phyloP scores from a whole-genome alignment of 2,888 invertebrate genomes.

The Megalurothrips usitatus region DNA sequence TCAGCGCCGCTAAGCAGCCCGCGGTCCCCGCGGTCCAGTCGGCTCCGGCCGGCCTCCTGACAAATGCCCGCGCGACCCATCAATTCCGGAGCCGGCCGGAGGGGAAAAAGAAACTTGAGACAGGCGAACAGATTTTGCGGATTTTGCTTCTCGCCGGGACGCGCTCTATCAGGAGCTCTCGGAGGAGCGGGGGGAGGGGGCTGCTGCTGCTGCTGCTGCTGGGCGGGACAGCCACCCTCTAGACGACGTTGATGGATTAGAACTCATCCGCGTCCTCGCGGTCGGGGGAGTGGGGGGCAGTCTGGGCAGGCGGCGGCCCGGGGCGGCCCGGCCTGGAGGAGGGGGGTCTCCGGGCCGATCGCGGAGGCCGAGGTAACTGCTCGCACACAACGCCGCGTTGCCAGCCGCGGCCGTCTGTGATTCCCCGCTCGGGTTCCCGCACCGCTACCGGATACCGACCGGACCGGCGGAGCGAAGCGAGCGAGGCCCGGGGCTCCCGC shows the following conservation, averaged over 20 bases:
- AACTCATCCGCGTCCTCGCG: not conserved
- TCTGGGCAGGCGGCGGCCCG: no score
- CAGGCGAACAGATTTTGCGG: constrained; percentile 14
- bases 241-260: constrained; percentile 11
- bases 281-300: no score
- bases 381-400: not conserved
- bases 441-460: no score
- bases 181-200: not conserved
- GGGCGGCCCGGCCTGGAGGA: no score
- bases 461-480: no score
- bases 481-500: no score
- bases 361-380: not conserved
- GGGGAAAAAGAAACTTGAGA: not conserved
- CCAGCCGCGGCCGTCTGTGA: not conserved
- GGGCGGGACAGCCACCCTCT: not conserved
- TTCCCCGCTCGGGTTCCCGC: no score
- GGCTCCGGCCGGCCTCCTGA: no score
- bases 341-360: not conserved
- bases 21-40: no score
- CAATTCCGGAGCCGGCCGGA: not conserved
- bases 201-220: no score
- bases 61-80: not conserved
- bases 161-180: not conserved
- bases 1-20: no score
- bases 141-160: not conserved